Conservation (phyloP, 2,113 vertebrate species). For the Setophaga coronata region DNA sequence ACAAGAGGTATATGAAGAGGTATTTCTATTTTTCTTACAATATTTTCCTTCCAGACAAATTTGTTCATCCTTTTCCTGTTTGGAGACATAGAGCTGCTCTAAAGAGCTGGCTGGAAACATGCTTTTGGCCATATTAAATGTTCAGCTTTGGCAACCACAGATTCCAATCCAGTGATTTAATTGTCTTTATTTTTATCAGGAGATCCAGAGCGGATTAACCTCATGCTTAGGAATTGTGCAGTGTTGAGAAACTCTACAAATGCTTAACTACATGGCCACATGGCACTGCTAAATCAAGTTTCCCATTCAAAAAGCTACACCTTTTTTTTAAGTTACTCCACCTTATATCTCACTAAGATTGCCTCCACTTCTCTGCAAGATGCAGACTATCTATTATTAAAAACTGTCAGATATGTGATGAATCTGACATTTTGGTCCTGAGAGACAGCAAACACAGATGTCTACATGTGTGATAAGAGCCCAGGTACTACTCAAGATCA, state of each 20-base stretch:
- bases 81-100: not conserved
- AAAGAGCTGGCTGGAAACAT: not conserved
- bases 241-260: not conserved
- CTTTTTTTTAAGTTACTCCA: not conserved
- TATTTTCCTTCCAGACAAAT: conserved; percentile 17
- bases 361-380: not conserved
- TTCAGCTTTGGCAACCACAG: not conserved
- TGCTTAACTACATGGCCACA: not conserved
- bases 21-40: conserved; percentile 8
- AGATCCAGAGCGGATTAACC: not conserved
- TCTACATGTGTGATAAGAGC: not conserved
- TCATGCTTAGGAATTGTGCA: not conserved
- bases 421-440: not conserved
- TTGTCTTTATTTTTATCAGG: not conserved
- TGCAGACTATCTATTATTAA: not conserved
- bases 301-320: not conserved
- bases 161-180: conserved; percentile 52
- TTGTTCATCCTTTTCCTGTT: conserved; percentile 39
- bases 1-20: not conserved
- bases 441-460: not conserved
- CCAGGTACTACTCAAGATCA: not conserved
- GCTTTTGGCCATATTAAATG: not conserved
- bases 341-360: not conserved
- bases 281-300: not conserved
- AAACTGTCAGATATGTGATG: not conserved